A percentile compares a stretch with the other conserved stretches of the same genome.
Conservation (phyloP, 2,113 vertebrate genomes). For the Hydrochoerus hydrochaeris region DNA sequence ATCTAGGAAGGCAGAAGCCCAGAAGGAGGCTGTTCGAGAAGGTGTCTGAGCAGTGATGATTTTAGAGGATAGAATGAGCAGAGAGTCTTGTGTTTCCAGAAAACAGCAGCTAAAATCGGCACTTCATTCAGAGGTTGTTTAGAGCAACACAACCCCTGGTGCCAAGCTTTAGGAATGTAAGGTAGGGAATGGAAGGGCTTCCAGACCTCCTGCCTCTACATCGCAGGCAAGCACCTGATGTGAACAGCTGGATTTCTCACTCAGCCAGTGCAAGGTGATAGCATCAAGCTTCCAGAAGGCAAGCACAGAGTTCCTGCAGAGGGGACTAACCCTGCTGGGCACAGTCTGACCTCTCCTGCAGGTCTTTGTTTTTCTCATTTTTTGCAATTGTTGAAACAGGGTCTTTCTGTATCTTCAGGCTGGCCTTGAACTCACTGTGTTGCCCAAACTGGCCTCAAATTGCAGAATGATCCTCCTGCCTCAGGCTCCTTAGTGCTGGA, state of each 20-base stretch:
- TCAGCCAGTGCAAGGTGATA: too few relatives aligned
- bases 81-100: neutral
- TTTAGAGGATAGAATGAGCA: neutral
- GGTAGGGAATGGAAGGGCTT: too few relatives aligned
- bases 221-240: neutral
- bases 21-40: neutral
- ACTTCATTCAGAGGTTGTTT: neutral
- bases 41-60: neutral
- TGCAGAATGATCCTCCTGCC: neutral
- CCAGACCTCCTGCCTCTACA: too few relatives aligned
- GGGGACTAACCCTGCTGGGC: neutral
- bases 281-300: neutral
- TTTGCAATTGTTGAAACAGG: neutral
- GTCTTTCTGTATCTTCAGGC: neutral
- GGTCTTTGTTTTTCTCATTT: neutral
- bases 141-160: neutral
- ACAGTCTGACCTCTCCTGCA: neutral
- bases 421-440: neutral
- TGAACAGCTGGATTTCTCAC: neutral
- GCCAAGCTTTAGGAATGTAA: neutral
- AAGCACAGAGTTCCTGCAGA: too few relatives aligned
- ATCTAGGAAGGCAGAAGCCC: neutral
- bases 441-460: neutral
- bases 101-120: neutral
- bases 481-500: neutral